Percentiles rank a stretch among this genome's conserved stretches.
These are phyloP conservation scores for Sebastes minor DNA, from an alignment of 2,797 vertebrate genomes.

Conservation along the genomic window DNA sequence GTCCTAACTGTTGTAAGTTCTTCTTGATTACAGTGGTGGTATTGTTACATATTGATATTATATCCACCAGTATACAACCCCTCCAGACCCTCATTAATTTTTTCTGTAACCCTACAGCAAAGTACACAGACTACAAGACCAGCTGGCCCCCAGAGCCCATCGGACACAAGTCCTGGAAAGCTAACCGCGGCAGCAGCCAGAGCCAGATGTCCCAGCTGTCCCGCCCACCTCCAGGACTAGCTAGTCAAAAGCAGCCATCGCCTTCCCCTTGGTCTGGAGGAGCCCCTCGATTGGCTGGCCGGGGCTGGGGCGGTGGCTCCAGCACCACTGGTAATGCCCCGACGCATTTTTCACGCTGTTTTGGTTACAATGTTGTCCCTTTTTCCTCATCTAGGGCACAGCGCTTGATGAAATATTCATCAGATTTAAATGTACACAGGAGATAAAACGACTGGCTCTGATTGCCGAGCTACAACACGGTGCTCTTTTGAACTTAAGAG, in stretches of 20 bases:
- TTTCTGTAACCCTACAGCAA: slow-evolving; percentile 80
- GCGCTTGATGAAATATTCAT: slow-evolving; percentile 27
- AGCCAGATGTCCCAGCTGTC: slow-evolving; percentile 92
- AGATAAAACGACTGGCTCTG: slow-evolving; percentile 8
- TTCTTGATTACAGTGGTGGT: background rate
- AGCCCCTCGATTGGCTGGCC: slow-evolving; percentile 87
- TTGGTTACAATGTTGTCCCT: background rate
- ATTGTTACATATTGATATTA: background rate
- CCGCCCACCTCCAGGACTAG: slow-evolving; percentile 95
- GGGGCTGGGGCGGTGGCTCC: slow-evolving; percentile 90
- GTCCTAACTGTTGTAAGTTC: background rate
- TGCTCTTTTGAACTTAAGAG: slow-evolving; percentile 1
- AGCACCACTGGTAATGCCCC: slow-evolving; percentile 84
- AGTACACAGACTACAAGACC: slow-evolving; percentile 97
- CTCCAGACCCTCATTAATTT: background rate
- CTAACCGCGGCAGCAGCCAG: slow-evolving; percentile 91
- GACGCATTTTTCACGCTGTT: background rate
- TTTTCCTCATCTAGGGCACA: background rate
- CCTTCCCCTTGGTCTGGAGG: slow-evolving; percentile 93
- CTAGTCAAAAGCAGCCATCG: slow-evolving; percentile 92
- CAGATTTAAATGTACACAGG: background rate
- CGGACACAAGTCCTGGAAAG: slow-evolving; percentile 99
- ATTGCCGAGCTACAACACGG: background rate
- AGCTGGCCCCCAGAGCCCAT: slow-evolving; percentile 99
- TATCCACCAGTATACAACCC: background rate